phyloP scores from a whole-genome alignment of 2,113 vertebrate species.

The Rostratula benghalensis region DNA sequence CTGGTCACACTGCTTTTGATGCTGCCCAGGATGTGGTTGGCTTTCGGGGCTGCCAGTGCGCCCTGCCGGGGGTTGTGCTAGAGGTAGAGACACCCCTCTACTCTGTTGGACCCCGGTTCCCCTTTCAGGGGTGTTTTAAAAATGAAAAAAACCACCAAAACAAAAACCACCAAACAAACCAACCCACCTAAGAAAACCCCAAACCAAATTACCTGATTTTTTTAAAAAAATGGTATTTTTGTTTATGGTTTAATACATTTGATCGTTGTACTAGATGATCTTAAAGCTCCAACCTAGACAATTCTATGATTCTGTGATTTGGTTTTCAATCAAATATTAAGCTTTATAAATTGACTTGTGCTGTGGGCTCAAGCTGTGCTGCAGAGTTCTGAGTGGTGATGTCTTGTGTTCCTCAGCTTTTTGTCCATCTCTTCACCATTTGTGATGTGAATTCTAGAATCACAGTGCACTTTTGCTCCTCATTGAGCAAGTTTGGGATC shows the following conservation, averaged over 20 bases:
- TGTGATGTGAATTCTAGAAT: background rate
- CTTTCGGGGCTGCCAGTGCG: no score
- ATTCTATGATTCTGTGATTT: background rate
- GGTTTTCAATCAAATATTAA: background rate
- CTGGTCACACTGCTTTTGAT: no score
- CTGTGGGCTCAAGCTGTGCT: background rate
- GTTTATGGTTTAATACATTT: background rate
- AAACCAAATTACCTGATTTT: background rate
- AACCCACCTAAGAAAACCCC: background rate
- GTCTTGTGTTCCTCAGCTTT: background rate
- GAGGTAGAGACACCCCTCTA: background rate
- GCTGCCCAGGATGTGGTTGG: no score
- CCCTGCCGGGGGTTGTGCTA: background rate
- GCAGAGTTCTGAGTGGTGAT: background rate
- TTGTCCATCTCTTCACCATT: background rate
- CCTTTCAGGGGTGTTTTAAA: background rate
- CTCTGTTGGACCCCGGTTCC: background rate
- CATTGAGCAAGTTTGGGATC: background rate
- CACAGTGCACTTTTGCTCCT: background rate
- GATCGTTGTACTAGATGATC: no score
- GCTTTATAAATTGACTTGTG: background rate
- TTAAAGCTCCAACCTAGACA: no score
- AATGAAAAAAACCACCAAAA: background rate
- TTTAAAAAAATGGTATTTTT: background rate
- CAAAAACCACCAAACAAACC: rapidly evolving